phyloP scores from a whole-genome alignment of 1,140 invertebrate species.

The Zaprionus africanus region DNA sequence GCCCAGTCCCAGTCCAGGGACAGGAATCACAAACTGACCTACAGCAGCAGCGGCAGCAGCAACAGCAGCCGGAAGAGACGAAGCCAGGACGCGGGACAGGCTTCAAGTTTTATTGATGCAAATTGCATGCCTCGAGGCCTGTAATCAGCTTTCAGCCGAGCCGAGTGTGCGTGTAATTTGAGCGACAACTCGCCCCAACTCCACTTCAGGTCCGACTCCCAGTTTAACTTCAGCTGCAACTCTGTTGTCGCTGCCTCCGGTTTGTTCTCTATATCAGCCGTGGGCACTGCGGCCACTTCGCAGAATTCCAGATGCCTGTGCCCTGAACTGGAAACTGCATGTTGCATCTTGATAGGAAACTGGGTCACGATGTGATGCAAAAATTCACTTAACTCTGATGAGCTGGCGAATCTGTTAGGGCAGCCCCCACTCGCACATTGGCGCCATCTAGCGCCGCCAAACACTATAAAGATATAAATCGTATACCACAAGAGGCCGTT shows the following conservation, averaged over 20 bases:
- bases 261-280: constrained; percentile 20
- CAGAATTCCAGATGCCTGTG: constrained; percentile 17
- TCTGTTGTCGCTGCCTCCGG: constrained; percentile 12
- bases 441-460: constrained; percentile 58
- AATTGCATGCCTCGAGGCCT: constrained; percentile 74
- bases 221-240: constrained; percentile 11
- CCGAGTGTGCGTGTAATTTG: constrained; percentile 74
- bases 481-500: neutral
- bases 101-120: constrained; percentile 76
- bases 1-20: constrained; percentile 11
- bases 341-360: constrained; percentile 58
- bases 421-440: constrained; percentile 15
- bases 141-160: constrained; percentile 69
- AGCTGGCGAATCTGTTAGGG: constrained; percentile 56
- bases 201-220: neutral
- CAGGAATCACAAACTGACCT: constrained; percentile 69
- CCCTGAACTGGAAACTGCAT: constrained; percentile 1
- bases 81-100: constrained; percentile 7
- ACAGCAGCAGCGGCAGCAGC: constrained; percentile 58
- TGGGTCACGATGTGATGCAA: constrained; percentile 66
- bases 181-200: constrained; percentile 66
- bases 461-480: constrained; percentile 41
- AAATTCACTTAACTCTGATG: constrained; percentile 72
- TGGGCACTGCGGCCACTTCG: constrained; percentile 1
- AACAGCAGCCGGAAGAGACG: constrained; percentile 26